Evolutionary conservation across 2,113 vertebrate species (phyloP).

Genomic region (Coregonus clupeaformis): DNA sequence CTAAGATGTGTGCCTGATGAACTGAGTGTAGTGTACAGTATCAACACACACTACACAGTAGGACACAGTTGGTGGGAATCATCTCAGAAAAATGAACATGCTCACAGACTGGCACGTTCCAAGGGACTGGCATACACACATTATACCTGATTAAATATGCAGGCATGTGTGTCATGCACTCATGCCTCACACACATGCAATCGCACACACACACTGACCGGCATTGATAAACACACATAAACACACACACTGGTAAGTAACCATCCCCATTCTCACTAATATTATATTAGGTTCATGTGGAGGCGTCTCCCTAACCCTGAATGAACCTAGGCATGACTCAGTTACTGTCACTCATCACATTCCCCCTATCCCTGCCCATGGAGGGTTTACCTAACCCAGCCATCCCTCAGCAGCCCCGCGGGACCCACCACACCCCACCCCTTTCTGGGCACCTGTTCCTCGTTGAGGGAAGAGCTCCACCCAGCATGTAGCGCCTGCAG

Average conservation of each 20-base stretch:
- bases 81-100: background rate
- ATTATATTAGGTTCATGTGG: constrained; percentile 22
- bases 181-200: too few relatives aligned
- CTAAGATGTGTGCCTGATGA: background rate
- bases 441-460: too few relatives aligned
- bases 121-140: background rate
- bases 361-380: background rate
- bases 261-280: constrained; percentile 19
- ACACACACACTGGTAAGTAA: constrained; percentile 20
- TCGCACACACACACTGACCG: constrained; percentile 13
- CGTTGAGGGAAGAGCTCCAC: too few relatives aligned
- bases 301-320: constrained; percentile 16
- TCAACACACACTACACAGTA: background rate
- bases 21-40: background rate
- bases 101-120: background rate
- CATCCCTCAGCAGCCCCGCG: too few relatives aligned
- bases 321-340: background rate
- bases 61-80: background rate
- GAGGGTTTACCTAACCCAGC: background rate
- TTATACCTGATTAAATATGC: too few relatives aligned
- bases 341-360: too few relatives aligned
- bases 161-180: too few relatives aligned
- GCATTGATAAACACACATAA: constrained; percentile 1
- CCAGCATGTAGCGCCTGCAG: too few relatives aligned
- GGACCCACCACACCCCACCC: too few relatives aligned